Evolutionary conservation across 1,140 invertebrate species (phyloP).

Genomic region (Aphaenogaster floridana): DNA sequence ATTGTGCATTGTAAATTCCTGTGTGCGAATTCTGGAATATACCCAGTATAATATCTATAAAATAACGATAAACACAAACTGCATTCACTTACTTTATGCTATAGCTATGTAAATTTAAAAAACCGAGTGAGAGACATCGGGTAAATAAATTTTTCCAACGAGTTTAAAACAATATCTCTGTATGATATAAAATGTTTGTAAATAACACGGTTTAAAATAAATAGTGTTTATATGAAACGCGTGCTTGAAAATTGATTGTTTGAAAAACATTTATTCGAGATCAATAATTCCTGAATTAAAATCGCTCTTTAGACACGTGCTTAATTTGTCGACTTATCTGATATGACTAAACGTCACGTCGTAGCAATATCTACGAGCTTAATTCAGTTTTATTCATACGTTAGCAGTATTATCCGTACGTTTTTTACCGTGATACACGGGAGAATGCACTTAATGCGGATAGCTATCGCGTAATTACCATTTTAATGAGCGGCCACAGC

Average conservation of each 20-base stretch:
- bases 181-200: not conserved
- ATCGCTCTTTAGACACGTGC: not conserved
- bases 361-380: not conserved
- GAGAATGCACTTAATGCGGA: constrained; percentile 3
- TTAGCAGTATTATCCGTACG: constrained; percentile 16
- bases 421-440: constrained; percentile 24
- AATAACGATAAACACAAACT: not conserved
- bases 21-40: not conserved
- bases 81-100: not conserved
- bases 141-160: not conserved
- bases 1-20: not conserved
- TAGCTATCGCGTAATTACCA: constrained; percentile 33
- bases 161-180: not conserved
- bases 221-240: not conserved
- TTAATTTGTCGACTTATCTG: constrained; percentile 18
- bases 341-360: not conserved
- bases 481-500: constrained; percentile 41
- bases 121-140: no score
- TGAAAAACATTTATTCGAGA: not conserved
- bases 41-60: not conserved
- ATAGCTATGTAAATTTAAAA: not conserved
- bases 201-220: not conserved
- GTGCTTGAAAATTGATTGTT: not conserved
- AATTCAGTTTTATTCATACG: constrained; percentile 16
- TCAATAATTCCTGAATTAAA: not conserved